Conservation (phyloP, 2,797 vertebrate genomes). For the Muraenolepis orangiensis region DNA sequence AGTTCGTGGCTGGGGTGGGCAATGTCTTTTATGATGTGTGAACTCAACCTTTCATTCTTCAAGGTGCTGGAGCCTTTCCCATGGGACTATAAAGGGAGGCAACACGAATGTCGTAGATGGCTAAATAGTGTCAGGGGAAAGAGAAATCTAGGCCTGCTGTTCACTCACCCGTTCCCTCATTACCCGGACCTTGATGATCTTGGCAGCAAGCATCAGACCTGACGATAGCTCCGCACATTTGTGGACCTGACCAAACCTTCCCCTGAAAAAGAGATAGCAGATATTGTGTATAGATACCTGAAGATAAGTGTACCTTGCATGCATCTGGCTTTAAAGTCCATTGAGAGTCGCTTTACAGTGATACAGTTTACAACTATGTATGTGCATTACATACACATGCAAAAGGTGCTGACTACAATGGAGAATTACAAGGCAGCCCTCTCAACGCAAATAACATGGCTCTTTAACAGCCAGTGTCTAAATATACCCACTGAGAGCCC, state of each 20-base stretch:
- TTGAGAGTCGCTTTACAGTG: neutral
- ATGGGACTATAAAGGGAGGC: neutral
- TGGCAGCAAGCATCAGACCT: constrained; percentile 81
- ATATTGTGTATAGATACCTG: neutral
- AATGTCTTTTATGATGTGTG: no score
- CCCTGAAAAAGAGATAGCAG: constrained; percentile 63
- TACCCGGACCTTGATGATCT: constrained; percentile 85
- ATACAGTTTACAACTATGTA: neutral
- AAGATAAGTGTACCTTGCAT: neutral
- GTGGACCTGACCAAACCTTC: constrained; percentile 86
- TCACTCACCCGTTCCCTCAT: constrained; percentile 80
- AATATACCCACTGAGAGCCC: constrained; percentile 54
- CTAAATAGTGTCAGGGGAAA: neutral
- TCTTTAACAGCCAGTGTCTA: constrained; percentile 57
- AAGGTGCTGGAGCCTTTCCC: neutral
- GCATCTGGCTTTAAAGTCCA: neutral
- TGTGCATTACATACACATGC: neutral
- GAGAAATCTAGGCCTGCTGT: neutral
- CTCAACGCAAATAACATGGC: constrained; percentile 69
- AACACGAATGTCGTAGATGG: neutral
- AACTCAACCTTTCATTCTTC: no score
- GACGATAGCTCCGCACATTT: constrained; percentile 80
- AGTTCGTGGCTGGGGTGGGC: no score
- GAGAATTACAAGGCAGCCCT: constrained; percentile 36
- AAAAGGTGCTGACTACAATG: constrained; percentile 17